Conservation (phyloP, 64 coral and sea anemone genomes). For the Actinia equina region DNA sequence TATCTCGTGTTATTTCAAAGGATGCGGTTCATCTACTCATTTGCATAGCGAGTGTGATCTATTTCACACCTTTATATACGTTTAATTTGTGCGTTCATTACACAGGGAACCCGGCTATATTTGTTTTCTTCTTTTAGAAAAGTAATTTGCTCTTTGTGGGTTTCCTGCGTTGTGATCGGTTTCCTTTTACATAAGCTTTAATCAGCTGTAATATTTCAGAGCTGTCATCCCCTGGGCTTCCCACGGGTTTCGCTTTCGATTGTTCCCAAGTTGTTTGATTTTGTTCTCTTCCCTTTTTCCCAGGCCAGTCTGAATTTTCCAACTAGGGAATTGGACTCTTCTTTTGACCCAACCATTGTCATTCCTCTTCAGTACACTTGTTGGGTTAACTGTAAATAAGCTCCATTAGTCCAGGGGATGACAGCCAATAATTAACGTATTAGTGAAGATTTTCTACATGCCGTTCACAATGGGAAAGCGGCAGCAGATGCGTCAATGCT, state of each 20-base stretch:
- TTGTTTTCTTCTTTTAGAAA: too few species aligned
- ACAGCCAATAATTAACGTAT: constrained; percentile 25
- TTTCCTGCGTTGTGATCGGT: too few species aligned
- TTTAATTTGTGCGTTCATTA: too few species aligned
- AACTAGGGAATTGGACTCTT: constrained; percentile 32
- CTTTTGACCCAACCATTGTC: constrained; percentile 39
- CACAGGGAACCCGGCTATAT: too few species aligned
- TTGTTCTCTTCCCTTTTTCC: constrained; percentile 1
- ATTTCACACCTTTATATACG: too few species aligned
- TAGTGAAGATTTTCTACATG: not conserved
- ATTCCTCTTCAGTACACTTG: not conserved
- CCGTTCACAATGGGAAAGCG: constrained; percentile 13
- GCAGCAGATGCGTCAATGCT: constrained; percentile 11
- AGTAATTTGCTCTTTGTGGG: too few species aligned
- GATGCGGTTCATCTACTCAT: too few species aligned
- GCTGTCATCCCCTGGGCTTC: constrained; percentile 1
- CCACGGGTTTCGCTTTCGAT: not conserved
- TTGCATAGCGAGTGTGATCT: too few species aligned
- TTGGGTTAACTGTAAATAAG: constrained; percentile 29
- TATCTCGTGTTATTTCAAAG: too few species aligned
- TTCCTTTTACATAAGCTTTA: too few species aligned
- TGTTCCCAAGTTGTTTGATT: not conserved
- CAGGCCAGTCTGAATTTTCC: not conserved
- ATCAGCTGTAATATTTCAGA: not conserved
- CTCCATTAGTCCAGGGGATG: constrained; percentile 46